Percentiles rank a stretch among this genome's conserved stretches.
phyloP scores from a whole-genome alignment of 1,140 invertebrate genomes.

The Antheraea mylitta region DNA sequence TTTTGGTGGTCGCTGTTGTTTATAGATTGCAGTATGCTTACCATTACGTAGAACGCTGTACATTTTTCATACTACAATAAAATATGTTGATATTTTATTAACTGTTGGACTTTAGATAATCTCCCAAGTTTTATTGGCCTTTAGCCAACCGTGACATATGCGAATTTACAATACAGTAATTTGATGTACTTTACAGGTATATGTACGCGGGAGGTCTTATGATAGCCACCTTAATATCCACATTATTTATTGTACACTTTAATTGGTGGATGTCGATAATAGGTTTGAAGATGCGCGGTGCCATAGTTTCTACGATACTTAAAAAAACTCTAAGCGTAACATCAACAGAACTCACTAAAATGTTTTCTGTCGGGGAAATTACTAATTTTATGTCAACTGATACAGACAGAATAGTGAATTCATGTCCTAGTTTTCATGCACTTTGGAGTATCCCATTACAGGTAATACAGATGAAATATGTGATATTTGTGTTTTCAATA shows the following conservation, averaged over 20 bases:
- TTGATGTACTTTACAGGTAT: conserved; percentile 77
- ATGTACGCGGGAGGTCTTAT: conserved; percentile 88
- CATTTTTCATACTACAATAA: too few species aligned
- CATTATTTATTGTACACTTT: conserved; percentile 93
- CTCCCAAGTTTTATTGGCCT: too few species aligned
- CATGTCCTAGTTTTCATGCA: conserved; percentile 96
- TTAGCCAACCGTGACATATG: not conserved
- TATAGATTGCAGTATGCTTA: too few species aligned
- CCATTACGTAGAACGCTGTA: too few species aligned
- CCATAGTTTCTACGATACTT: conserved; percentile 92
- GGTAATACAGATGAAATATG: conserved; percentile 62
- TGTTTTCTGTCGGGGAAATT: conserved; percentile 91
- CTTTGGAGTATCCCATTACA: conserved; percentile 98
- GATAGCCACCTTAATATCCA: conserved; percentile 83
- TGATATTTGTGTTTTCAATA: too few species aligned
- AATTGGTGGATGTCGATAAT: conserved; percentile 92
- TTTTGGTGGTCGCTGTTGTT: too few species aligned
- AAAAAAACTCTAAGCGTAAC: conserved; percentile 87
- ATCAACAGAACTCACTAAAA: conserved; percentile 77
- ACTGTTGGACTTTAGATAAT: too few species aligned
- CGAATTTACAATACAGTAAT: not conserved
- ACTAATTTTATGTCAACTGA: conserved; percentile 99
- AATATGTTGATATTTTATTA: too few species aligned
- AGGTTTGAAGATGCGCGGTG: conserved; percentile 91
- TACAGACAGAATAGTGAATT: conserved; percentile 96